Conservation (phyloP, 2,888 invertebrate species). For the Caenorhabditis imperialis region DNA sequence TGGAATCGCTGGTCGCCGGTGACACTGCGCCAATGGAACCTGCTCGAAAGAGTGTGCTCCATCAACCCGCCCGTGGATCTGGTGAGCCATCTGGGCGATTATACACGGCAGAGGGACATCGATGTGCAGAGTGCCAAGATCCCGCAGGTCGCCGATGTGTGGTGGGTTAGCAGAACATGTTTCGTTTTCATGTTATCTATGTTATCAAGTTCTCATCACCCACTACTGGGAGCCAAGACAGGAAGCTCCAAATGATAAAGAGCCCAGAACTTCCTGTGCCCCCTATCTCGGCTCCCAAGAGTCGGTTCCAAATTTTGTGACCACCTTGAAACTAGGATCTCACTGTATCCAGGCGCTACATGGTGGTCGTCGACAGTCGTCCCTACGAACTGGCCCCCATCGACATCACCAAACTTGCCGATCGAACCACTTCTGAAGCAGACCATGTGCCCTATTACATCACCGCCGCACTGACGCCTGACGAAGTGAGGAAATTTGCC, state of each 20-base stretch:
- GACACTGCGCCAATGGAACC: conserved; percentile 64
- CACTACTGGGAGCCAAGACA: neutral
- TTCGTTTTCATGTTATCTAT: neutral
- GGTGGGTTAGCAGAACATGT: conserved; percentile 22
- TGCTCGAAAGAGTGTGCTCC: conserved; percentile 68
- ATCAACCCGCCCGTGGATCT: conserved; percentile 64
- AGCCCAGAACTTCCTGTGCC: no score
- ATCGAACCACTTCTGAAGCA: conserved; percentile 63
- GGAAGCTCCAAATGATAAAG: no score
- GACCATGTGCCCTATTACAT: conserved; percentile 71
- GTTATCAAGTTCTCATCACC: neutral
- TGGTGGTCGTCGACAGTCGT: conserved; percentile 65
- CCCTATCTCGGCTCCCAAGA: no score
- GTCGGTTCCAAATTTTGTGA: no score
- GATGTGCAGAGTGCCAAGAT: conserved; percentile 55
- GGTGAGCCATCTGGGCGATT: conserved; percentile 59
- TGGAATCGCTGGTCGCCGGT: conserved; percentile 70
- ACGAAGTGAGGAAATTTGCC: conserved; percentile 52
- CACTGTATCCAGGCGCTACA: conserved; percentile 66
- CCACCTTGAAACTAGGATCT: no score
- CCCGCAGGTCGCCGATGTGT: conserved; percentile 49
- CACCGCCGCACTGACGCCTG: conserved; percentile 63
- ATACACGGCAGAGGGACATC: conserved; percentile 59
- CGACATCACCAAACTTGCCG: conserved; percentile 65
- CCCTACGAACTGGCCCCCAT: conserved; percentile 64